Percentiles rank a stretch among this genome's conserved stretches.
phyloP scores from a whole-genome alignment of 2,888 invertebrate species.

The Dastarcus helophoroides region DNA sequence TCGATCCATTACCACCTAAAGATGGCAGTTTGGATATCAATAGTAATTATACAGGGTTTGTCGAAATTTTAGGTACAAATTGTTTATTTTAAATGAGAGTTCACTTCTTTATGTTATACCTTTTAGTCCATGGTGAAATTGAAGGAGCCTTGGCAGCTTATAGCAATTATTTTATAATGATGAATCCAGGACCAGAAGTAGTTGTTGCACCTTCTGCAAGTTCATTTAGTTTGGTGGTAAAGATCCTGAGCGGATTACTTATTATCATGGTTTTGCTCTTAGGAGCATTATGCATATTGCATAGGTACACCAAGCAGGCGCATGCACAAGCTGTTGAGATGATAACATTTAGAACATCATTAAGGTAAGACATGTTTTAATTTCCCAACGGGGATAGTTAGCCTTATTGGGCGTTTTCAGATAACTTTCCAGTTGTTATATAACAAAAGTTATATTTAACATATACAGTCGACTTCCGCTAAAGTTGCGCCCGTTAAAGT shows the following conservation, averaged over 20 bases:
- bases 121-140: slow-evolving; percentile 40
- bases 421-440: too few species aligned
- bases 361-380: too few species aligned
- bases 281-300: slow-evolving; percentile 51
- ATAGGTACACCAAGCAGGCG: slow-evolving; percentile 53
- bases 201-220: slow-evolving; percentile 35
- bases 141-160: slow-evolving; percentile 49
- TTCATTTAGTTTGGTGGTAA: slow-evolving; percentile 50
- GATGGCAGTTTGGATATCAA: slow-evolving; percentile 67
- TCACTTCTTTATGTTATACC: slow-evolving; percentile 7
- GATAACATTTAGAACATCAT: slow-evolving; percentile 53
- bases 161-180: slow-evolving; percentile 62
- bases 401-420: too few species aligned
- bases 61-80: slow-evolving; percentile 78
- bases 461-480: too few species aligned
- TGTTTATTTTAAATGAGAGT: slow-evolving; percentile 6
- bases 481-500: too few species aligned
- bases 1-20: slow-evolving; percentile 38
- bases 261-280: slow-evolving; percentile 50
- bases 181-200: slow-evolving; percentile 56
- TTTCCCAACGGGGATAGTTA: too few species aligned
- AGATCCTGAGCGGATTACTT: slow-evolving; percentile 55
- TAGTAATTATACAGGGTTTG: slow-evolving; percentile 75
- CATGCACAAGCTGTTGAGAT: slow-evolving; percentile 56
- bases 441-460: too few species aligned